These are phyloP conservation scores for Heliconius hermathena DNA, from an alignment of 1,140 invertebrate species.

Conservation along the genomic window DNA sequence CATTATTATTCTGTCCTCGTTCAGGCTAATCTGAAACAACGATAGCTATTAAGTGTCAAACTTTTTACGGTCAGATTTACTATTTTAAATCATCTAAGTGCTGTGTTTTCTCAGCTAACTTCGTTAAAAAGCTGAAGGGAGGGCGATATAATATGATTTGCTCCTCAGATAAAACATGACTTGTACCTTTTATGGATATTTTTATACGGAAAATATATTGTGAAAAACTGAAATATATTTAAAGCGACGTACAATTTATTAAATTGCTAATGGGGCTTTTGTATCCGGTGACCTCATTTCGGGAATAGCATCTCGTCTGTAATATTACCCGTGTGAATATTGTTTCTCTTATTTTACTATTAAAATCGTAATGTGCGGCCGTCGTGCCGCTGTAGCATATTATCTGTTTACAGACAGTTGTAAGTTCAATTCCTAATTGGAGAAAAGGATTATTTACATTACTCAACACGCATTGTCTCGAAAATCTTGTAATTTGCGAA, in stretches of 20 bases:
- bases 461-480: background rate
- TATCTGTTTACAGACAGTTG: background rate
- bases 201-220: slow-evolving; percentile 4
- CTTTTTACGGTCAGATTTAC: slow-evolving; percentile 46
- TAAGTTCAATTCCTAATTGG: background rate
- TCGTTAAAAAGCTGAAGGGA: slow-evolving; percentile 29
- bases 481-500: too few relatives aligned
- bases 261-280: slow-evolving; percentile 11
- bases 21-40: slow-evolving; percentile 57
- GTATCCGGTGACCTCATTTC: background rate
- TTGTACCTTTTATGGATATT: slow-evolving; percentile 9
- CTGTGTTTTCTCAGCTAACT: slow-evolving; percentile 21
- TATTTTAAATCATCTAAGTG: background rate
- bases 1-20: slow-evolving; percentile 28
- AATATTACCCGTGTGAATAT: slow-evolving; percentile 13
- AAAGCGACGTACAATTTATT: slow-evolving; percentile 9
- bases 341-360: background rate
- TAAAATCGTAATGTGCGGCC: background rate
- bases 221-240: slow-evolving; percentile 9
- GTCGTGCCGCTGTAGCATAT: background rate
- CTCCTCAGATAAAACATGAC: slow-evolving; percentile 4
- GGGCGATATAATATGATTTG: slow-evolving; percentile 14
- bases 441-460: background rate
- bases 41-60: slow-evolving; percentile 53
- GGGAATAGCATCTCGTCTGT: slow-evolving; percentile 4